Evolutionary conservation across 2,797 vertebrate genomes (phyloP).

Genomic region (Rhynchotus rufescens): DNA sequence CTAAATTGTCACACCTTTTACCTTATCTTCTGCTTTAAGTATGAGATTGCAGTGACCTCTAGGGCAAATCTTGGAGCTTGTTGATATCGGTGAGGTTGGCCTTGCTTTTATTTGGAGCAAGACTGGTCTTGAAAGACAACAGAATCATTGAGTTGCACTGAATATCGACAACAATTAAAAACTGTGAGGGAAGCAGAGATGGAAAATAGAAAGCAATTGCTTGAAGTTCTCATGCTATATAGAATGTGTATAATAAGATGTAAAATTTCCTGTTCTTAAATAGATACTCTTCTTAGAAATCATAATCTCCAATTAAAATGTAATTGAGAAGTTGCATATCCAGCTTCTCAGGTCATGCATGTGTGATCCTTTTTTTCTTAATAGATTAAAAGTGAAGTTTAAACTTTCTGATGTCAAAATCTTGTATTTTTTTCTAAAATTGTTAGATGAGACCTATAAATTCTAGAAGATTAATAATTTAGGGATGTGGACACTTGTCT

Average conservation of each 20-base stretch:
- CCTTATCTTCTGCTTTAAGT: neutral
- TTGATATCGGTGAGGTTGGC: neutral
- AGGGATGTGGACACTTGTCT: neutral
- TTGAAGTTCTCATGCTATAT: neutral
- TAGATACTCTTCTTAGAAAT: neutral
- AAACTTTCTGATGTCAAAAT: neutral
- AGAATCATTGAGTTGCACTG: neutral
- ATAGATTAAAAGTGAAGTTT: neutral
- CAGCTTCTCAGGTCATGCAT: neutral
- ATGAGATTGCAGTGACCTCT: neutral
- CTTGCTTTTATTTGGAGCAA: neutral
- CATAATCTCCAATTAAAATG: neutral
- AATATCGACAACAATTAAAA: neutral
- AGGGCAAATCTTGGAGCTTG: neutral
- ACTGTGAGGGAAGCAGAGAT: neutral
- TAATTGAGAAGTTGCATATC: neutral
- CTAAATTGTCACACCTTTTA: neutral
- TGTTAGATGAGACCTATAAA: fast-evolving
- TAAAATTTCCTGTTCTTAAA: neutral
- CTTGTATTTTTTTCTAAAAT: neutral
- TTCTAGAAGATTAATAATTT: neutral
- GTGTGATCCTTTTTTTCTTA: neutral
- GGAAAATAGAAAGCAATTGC: neutral
- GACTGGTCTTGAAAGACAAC: neutral
- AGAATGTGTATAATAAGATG: fast-evolving